Evolutionary conservation across 1,140 invertebrate species (phyloP).

Genomic region (Limonius californicus): DNA sequence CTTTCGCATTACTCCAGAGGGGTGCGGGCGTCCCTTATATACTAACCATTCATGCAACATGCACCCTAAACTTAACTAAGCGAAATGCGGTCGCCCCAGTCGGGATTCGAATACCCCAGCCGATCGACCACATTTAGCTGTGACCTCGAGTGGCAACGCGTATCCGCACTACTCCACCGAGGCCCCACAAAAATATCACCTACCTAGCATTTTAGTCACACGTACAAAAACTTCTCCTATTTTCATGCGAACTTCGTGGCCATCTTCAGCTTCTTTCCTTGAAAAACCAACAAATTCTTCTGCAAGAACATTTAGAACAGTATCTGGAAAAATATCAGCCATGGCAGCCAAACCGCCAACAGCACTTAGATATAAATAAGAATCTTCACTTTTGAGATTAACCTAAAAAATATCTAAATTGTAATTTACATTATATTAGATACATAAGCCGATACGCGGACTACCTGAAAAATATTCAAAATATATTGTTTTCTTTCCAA

Average conservation of each 20-base stretch:
- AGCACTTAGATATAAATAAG: constrained; percentile 77
- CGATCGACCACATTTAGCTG: too few species aligned
- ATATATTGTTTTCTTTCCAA: constrained; percentile 63
- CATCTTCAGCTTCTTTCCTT: constrained; percentile 46
- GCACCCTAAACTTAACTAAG: too few species aligned
- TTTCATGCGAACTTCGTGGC: constrained; percentile 67
- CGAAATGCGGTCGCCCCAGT: too few species aligned
- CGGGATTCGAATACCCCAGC: too few species aligned
- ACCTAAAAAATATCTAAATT: too few species aligned
- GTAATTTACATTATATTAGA: constrained; percentile 9
- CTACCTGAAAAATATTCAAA: constrained; percentile 68
- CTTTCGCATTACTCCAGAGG: too few species aligned
- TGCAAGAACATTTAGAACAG: constrained; percentile 63
- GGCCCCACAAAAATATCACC: too few species aligned
- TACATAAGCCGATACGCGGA: too few species aligned
- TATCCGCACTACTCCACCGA: too few species aligned
- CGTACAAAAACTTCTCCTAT: constrained; percentile 79
- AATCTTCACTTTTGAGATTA: constrained; percentile 74
- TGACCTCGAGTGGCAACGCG: too few species aligned
- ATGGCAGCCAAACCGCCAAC: constrained; percentile 71
- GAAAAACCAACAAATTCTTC: constrained; percentile 42
- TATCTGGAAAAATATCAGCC: constrained; percentile 60
- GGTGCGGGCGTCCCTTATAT: too few species aligned
- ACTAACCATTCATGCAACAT: too few species aligned
- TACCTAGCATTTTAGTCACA: constrained; percentile 68